Conservation (phyloP, 2,888 invertebrate species). For the Caradrina clavipalpis region DNA sequence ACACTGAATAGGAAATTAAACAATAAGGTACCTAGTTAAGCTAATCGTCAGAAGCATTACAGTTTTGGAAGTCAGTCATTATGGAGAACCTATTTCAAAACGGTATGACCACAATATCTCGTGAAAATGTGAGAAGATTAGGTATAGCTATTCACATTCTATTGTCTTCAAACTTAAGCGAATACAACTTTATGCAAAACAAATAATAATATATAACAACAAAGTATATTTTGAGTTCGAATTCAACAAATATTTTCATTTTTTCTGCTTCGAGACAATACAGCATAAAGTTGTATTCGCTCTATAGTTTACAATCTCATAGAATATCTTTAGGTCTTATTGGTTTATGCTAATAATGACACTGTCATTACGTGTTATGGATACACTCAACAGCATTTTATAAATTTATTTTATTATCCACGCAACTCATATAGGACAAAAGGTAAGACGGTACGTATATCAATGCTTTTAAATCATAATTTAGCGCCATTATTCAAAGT, state of each 20-base stretch:
- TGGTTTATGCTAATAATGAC: conserved; percentile 23
- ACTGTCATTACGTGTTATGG: conserved; percentile 5
- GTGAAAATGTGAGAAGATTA: conserved; percentile 34
- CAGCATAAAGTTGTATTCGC: conserved; percentile 22
- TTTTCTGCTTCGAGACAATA: conserved; percentile 24
- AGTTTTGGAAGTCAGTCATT: conserved; percentile 27
- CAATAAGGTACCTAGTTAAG: conserved; percentile 5
- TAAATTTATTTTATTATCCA: conserved; percentile 48
- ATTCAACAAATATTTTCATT: conserved; percentile 12
- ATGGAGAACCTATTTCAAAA: conserved; percentile 58
- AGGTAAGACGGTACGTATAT: conserved; percentile 75
- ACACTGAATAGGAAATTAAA: conserved; percentile 10
- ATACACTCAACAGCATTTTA: conserved; percentile 38
- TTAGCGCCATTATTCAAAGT: conserved; percentile 86
- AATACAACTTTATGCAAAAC: conserved; percentile 64
- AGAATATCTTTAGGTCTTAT: conserved; percentile 5
- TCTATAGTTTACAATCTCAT: conserved; percentile 14
- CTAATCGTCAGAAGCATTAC: conserved; percentile 4
- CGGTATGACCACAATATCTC: conserved; percentile 51
- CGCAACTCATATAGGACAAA: conserved; percentile 56
- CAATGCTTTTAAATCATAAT: conserved; percentile 63
- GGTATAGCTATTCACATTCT: conserved; percentile 64
- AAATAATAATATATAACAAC: conserved; percentile 47
- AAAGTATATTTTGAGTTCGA: conserved; percentile 40
- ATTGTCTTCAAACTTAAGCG: conserved; percentile 56